phyloP scores from a whole-genome alignment of 1,140 invertebrate genomes.

The Colletes gigas region DNA sequence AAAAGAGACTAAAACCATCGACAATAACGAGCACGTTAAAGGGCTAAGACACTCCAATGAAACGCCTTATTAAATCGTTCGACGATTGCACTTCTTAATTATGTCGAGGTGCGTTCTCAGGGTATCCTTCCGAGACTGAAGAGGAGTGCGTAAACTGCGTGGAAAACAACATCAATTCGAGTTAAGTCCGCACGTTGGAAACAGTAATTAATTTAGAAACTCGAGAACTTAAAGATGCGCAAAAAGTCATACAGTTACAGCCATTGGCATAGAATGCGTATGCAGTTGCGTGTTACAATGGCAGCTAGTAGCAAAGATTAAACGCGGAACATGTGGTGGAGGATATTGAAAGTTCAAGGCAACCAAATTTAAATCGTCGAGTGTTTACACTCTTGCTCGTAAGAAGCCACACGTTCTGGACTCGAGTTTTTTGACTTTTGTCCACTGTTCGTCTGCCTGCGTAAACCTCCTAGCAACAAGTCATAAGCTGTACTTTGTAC shows the following conservation, averaged over 20 bases:
- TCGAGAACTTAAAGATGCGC: too few species aligned
- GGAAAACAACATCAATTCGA: not conserved
- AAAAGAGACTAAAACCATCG: too few species aligned
- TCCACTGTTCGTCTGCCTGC: not conserved
- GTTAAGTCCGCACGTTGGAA: not conserved
- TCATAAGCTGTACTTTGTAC: conserved; percentile 20
- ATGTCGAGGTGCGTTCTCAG: not conserved
- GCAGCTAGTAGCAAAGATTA: too few species aligned
- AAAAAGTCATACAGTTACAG: not conserved
- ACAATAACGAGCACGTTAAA: not conserved
- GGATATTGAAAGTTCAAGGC: too few species aligned
- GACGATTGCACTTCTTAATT: not conserved
- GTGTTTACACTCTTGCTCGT: too few species aligned
- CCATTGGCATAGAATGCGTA: not conserved
- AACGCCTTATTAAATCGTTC: conserved; percentile 3
- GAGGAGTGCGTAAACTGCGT: not conserved
- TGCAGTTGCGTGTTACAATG: too few species aligned
- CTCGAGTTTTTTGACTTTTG: too few species aligned
- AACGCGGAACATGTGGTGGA: too few species aligned
- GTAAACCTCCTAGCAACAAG: conserved; percentile 35
- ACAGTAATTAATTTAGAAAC: not conserved
- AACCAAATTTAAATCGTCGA: too few species aligned
- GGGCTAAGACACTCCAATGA: not conserved
- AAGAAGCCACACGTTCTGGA: too few species aligned
- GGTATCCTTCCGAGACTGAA: not conserved